Percentiles rank a stretch among this genome's conserved stretches.
phyloP scores from a whole-genome alignment of 2,797 vertebrate genomes.

The Netta rufina region DNA sequence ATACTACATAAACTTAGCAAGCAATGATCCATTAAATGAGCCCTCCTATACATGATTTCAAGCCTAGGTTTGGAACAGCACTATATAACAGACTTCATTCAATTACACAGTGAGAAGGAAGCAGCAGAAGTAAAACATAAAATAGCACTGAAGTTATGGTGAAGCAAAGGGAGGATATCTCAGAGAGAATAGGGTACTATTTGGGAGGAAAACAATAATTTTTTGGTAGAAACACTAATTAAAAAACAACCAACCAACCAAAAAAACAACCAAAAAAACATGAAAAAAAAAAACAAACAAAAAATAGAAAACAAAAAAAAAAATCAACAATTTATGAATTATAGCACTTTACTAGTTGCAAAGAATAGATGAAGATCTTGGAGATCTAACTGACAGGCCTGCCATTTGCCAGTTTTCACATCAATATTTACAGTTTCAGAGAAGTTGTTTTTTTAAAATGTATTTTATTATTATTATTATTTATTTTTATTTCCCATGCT shows the following conservation, averaged over 20 bases:
- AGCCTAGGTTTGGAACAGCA: neutral
- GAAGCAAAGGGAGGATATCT: neutral
- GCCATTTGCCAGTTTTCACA: neutral
- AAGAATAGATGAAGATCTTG: neutral
- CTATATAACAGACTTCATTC: neutral
- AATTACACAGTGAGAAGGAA: neutral
- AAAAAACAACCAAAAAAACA: too few relatives aligned
- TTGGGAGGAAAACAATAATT: too few relatives aligned
- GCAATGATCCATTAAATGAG: slow-evolving; percentile 29
- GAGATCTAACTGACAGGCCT: neutral
- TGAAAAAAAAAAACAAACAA: too few relatives aligned
- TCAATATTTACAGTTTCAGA: neutral
- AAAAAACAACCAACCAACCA: too few relatives aligned
- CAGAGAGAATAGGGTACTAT: neutral
- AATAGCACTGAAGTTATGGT: neutral
- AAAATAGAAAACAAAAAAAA: too few relatives aligned
- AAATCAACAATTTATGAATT: neutral
- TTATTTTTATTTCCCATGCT: neutral
- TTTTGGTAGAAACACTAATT: neutral
- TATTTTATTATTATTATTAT: too few relatives aligned
- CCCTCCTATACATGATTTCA: neutral
- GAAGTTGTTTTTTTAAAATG: neutral
- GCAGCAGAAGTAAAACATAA: neutral
- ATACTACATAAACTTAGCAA: neutral
- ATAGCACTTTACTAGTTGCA: neutral